Evolutionary conservation across 2,113 vertebrate genomes (phyloP), one percentile per base, ranked within the genome.

Genomic region (Ochotona curzoniae): DNA sequence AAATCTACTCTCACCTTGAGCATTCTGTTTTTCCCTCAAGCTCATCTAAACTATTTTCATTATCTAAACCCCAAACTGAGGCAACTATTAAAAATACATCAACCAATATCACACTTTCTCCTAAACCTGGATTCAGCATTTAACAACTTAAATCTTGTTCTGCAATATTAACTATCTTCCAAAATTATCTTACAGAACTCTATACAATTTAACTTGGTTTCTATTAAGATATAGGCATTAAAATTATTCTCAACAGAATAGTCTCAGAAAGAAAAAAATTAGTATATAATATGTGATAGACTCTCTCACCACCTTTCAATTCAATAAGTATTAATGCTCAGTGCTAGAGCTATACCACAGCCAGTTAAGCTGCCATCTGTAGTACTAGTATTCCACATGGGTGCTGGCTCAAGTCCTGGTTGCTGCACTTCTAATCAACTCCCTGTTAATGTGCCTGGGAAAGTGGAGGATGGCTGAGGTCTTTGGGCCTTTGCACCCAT

Each of bases 211-310:
- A 76, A 63, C 69, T 82, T 67, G 38, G 11, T 61, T 86, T 83
- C 51, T 63, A 8, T 28, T 54, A 81, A 84, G n/a, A 11, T 47
- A 54, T 5, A 5, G 7, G 9, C 63, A 81, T 25, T 60, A 83
- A 63, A 47, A 73, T 84, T 81, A 73, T 47, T 86, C 57, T 94
- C 93, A 83, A 60, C 75, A 93, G 57, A 57, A 69, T 32, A 91
- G 90, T 61, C 90, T 82, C 44, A 88, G 69, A 75, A 87, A 86
- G 7, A 83, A 85, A 74, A 57, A 87, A 73, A 71, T 12, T 28
- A 66, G 17, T 76, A 7, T 20, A 20, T 82, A 69, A 78, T 18
- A 86, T 35, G 66, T 70, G 1, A 70, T 15, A 90, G 51, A 89
- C 7, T 92, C 60, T 44, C 17, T 91, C 51, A 82, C 4, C 18